Conservation (phyloP, 2,113 vertebrate genomes). For the Proteles cristata region DNA sequence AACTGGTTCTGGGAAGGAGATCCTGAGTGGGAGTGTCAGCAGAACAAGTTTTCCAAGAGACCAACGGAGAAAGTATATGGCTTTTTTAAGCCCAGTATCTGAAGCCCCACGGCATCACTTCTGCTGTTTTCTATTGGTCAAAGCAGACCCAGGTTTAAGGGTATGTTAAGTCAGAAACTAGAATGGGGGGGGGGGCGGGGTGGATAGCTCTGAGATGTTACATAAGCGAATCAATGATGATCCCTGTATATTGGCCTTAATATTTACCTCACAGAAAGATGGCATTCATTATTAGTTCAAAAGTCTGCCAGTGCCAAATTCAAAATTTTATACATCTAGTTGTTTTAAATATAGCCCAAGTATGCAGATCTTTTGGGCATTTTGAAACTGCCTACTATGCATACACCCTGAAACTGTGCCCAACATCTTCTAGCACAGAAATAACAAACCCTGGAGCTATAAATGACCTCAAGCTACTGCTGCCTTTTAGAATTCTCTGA, state of each 20-base stretch:
- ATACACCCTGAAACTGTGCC: not conserved
- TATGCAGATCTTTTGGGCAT: not conserved
- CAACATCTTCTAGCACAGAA: not conserved
- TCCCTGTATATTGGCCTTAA: not conserved
- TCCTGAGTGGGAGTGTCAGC: not conserved
- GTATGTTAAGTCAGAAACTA: not conserved
- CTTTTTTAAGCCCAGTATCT: not conserved
- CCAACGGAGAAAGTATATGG: too few relatives aligned
- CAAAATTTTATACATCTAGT: not conserved
- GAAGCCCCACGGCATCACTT: fast-evolving
- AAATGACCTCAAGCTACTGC: not conserved
- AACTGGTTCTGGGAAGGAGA: not conserved
- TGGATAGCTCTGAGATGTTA: not conserved
- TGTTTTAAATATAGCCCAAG: not conserved
- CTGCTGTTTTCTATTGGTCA: not conserved
- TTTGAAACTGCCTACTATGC: not conserved
- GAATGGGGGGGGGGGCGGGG: too few relatives aligned
- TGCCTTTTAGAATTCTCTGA: not conserved
- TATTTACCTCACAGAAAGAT: not conserved
- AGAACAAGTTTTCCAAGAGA: not conserved
- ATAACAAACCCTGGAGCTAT: not conserved
- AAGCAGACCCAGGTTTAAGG: not conserved
- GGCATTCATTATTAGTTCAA: not conserved
- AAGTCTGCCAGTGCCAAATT: not conserved
- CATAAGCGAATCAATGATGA: not conserved